Base-by-base conservation (phyloP, 2,113 vertebrate species). In the Tetrax tetrax region DNA sequence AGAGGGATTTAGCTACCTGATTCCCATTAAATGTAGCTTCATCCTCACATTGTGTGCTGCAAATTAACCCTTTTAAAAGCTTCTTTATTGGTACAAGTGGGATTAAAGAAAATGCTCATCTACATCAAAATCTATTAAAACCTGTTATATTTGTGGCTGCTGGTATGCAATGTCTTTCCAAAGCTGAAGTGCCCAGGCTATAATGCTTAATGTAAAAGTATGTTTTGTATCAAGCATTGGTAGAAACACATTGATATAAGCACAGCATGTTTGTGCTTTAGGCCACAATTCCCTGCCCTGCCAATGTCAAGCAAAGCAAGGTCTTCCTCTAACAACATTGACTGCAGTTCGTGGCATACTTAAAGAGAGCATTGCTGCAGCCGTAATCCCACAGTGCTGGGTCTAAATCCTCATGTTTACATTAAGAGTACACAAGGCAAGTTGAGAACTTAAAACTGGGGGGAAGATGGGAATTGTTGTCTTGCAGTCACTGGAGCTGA, bases 1-100 rank as follows among this genome's bases (percentile, higher is more conserved):
- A 75, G 37, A 22, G 23, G 65, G 72, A 82, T 92, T 96, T 93
- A 85, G 65, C 56, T 96, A 93, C 92, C 69, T 80, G 69, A 95
- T 82, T 95, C 70, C 75, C 65, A 29, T 95, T 91, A 94, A 91
- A 85, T 61, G 61, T 91, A 37, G 48, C 61, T 79, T 94, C 93
- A 96, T 96, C 89, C 65, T 78, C n/a, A 17, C 7, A 3, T 10
- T 83, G 48, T 38, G 14, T 72, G 48, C 83, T 87, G 74, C 57
- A 94, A 94, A 80, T 96, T 96, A 95, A 95, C 91, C 80, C 81
- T 84, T 95, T 75, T 50, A 12, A 56, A 53, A 65, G 45, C 45
- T 82, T 37, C 57, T 83, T 18, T 60, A 15, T 68, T 13, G 3
- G 17, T 56, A n/a, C 53, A 50, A 65, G 69, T 57, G 38, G 10